These are phyloP conservation scores for Gobio occitaniae DNA, from an alignment of 2,797 vertebrate species.

Conservation along the genomic window DNA sequence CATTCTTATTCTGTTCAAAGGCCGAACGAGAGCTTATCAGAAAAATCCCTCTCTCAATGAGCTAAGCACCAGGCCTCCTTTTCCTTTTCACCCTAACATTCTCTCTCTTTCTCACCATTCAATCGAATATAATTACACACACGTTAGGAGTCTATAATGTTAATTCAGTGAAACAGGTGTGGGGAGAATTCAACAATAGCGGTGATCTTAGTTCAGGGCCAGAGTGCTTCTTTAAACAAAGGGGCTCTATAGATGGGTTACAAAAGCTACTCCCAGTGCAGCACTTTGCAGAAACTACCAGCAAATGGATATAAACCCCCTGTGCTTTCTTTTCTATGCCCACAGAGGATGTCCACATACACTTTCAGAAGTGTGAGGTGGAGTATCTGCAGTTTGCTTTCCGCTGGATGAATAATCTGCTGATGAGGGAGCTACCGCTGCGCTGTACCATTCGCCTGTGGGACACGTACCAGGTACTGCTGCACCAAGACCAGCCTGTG, in stretches of 20 bases:
- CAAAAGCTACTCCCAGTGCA: conserved; percentile 42
- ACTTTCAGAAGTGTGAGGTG: conserved; percentile 93
- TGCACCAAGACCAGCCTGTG: not conserved
- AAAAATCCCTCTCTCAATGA: conserved; percentile 45
- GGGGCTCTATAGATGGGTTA: conserved; percentile 3
- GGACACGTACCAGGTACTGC: conserved; percentile 96
- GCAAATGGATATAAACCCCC: conserved; percentile 15
- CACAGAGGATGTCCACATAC: conserved; percentile 91
- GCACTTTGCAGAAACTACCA: conserved; percentile 11
- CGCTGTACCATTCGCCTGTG: conserved; percentile 97
- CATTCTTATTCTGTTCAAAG: conserved; percentile 54
- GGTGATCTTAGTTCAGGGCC: conserved; percentile 28
- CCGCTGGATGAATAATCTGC: conserved; percentile 98
- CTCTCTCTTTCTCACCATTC: conserved; percentile 31
- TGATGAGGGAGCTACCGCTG: conserved; percentile 96
- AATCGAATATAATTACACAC: conserved; percentile 54
- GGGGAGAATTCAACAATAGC: conserved; percentile 20
- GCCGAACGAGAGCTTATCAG: conserved; percentile 56
- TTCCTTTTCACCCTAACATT: not conserved
- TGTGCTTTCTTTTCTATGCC: conserved; percentile 11
- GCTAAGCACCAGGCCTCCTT: conserved; percentile 21
- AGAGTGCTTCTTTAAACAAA: conserved; percentile 33
- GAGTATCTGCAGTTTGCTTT: conserved; percentile 99
- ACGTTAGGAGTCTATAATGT: conserved; percentile 48
- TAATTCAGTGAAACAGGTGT: conserved; percentile 49